Conservation (phyloP, 2,888 invertebrate genomes). For the Hermaeophaga mercurialis region DNA sequence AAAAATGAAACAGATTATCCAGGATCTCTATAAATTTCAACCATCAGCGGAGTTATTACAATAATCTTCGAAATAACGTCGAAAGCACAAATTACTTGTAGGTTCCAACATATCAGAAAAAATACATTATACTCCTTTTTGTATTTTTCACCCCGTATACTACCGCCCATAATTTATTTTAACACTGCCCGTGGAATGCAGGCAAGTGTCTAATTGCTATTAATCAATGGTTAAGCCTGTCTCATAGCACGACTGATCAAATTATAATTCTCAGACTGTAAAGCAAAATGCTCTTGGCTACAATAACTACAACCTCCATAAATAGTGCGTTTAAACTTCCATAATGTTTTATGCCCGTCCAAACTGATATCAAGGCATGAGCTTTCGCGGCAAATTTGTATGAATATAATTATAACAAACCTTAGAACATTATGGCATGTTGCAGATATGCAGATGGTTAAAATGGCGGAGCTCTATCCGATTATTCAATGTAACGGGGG, state of each 20-base stretch:
- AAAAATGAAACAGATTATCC: too few relatives aligned
- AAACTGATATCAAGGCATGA: slow-evolving; percentile 26
- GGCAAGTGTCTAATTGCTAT: slow-evolving; percentile 57
- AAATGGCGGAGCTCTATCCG: neutral
- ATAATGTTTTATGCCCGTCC: slow-evolving; percentile 53
- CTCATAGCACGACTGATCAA: slow-evolving; percentile 59
- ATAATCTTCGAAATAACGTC: too few relatives aligned
- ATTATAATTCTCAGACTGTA: slow-evolving; percentile 56
- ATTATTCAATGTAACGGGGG: neutral
- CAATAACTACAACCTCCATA: slow-evolving; percentile 57
- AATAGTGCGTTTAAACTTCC: slow-evolving; percentile 58
- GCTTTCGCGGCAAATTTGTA: slow-evolving; percentile 12
- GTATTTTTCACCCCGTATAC: neutral
- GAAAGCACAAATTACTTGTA: too few relatives aligned
- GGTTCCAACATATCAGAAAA: too few relatives aligned
- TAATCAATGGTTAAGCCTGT: slow-evolving; percentile 55
- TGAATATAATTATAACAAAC: slow-evolving; percentile 22
- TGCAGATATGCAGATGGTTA: slow-evolving; percentile 7
- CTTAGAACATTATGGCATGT: slow-evolving; percentile 4
- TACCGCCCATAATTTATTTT: slow-evolving; percentile 34
- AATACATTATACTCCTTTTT: too few relatives aligned
- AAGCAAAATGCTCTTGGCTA: slow-evolving; percentile 56
- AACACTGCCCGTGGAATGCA: slow-evolving; percentile 49
- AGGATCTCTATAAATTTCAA: too few relatives aligned
- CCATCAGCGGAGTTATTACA: too few relatives aligned